Evolutionary conservation across 2,888 invertebrate species (phyloP).

Genomic region (Pandemis heparana): DNA sequence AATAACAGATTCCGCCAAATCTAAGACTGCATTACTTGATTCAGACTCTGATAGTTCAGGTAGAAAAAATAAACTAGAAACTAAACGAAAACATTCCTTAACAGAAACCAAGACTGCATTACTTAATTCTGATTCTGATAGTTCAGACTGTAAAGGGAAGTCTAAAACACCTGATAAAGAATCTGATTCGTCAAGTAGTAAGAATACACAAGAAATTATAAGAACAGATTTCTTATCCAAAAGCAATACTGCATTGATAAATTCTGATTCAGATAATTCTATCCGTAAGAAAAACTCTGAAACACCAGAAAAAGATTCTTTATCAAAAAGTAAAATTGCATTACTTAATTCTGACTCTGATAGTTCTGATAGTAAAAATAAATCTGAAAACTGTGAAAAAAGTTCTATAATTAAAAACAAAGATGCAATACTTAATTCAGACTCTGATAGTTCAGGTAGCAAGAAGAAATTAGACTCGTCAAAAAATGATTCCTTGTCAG

Average conservation of each 20-base stretch:
- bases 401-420: background rate
- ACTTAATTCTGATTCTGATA: background rate
- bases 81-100: background rate
- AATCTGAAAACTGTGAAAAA: background rate
- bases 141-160: too few species aligned
- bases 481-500: background rate
- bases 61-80: background rate
- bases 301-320: background rate
- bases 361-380: background rate
- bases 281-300: background rate
- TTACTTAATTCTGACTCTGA: background rate
- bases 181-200: background rate
- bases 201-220: background rate
- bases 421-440: background rate
- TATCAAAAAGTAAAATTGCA: background rate
- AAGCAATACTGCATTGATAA: background rate
- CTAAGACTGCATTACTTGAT: background rate
- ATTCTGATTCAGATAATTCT: constrained; percentile 11
- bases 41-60: background rate
- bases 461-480: background rate
- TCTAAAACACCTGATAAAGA: too few species aligned
- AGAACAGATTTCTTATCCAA: background rate
- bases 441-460: background rate
- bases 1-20: background rate
- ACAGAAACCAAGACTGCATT: background rate